Evolutionary conservation across 2,797 vertebrate genomes (phyloP), one percentile per base, ranked within the genome.

Genomic region (Menidia menidia): DNA sequence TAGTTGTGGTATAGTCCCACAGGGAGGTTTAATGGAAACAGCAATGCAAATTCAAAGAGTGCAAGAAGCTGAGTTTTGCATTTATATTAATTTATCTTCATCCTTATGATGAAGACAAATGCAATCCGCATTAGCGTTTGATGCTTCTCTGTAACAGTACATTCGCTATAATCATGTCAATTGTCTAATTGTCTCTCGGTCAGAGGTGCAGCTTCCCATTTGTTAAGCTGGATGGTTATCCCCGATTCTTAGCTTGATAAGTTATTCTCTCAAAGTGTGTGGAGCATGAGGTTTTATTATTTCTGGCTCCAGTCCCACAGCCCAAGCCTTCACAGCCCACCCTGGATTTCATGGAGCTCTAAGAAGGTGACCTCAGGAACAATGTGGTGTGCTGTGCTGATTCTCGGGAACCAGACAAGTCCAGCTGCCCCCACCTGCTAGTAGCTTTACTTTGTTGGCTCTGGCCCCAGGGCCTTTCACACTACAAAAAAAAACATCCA

Each of bases 311-410:
- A 48, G 73, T 81, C 80, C 82, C 81, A 70, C 60, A 35, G 68
- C 70, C 63, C 41, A 33, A 75, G 72, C 77, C 52, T 43, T 48
- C 8, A 68, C 75, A 78, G 82, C 71, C 81, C 53, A 58, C 68
- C 73, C 75, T 72, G 73, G 79, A 89, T 90, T 91, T 89, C 87
- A 85, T 77, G 86, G 83, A 57, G 83, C 84, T 91, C 78, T 80
- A 31, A 3, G 59, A 58, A 56, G 13, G 25, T 75, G 71, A 83
- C 80, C 75, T 58, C 64, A 2, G 57, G 81, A 89, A 88, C 83
- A 89, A 89, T 87, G 77, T 55, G 54, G 71, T 76, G 60, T 71
- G 78, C 80, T 89, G 84, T 89, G 68, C 71, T 57, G 67, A n/a
- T 83, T 78, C 61, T 65, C 25, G 73, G 75, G 77, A 79, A 72